Base-by-base conservation (phyloP, 2,113 vertebrate genomes). In the Macrotis lagotis region DNA sequence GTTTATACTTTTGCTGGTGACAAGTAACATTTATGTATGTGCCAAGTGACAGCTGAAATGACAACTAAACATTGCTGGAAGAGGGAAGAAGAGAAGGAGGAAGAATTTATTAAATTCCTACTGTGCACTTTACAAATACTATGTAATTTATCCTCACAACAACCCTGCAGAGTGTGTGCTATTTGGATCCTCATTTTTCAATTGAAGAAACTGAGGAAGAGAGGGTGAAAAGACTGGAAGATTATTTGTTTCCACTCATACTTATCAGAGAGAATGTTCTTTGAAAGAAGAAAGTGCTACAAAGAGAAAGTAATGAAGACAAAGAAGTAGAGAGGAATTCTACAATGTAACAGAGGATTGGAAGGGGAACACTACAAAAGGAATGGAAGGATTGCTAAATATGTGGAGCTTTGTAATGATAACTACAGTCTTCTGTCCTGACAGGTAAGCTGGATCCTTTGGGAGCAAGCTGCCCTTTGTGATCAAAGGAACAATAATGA, bases 361-460 rank as follows among this genome's bases (percentile, higher is more conserved):
- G n/a, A 83, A 25, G 19, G n/a, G 49, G 5, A 83, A 59, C 1
- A 4, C 0, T n/a, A 89, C 88, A 91, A 91, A 50, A 90, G 25
- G 5, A 94, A 95, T 51, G 25, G 22, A 51, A 89, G 11, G 22
- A 90, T 91, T 83, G 51, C 51, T 44, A 89, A 49, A 91, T 31
- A 53, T 90, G 92, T 19, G 94, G 26, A 52, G 44, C 4, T 91
- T 24, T 88, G 55, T 25, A 92, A 93, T 94, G 52, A 49, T 51
- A 90, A 49, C 52, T 3, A 95, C 48, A 95, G 0, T 5, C 3
- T 2, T 92, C 66, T 92, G 47, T 50, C 44, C 19, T 93, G 66
- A 92, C 88, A 94, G 94, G 47, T 90, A 31, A 92, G 14, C 37
- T 74, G 12, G 59, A 74, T 37, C 37, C 14, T 74, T 6, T 74